Base-by-base conservation (phyloP, 2,888 invertebrate genomes). In the Aquatica leii region DNA sequence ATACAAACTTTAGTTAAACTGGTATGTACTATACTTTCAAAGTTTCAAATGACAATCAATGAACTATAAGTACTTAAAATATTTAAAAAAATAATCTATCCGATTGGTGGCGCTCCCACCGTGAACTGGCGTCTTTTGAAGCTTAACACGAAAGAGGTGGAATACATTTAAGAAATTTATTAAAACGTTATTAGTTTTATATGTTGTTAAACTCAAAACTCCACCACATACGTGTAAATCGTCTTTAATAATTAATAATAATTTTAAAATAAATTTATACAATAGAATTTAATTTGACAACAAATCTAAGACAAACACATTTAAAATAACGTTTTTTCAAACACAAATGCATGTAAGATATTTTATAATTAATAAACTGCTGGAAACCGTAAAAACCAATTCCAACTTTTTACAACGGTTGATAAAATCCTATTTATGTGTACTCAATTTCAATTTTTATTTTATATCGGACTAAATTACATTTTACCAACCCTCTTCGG, bases 71-170 rank as follows among this genome's bases (percentile, higher is more conserved):
- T n/a, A n/a, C n/a, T n/a, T n/a, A n/a, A n/a, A n/a, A n/a, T n/a
- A n/a, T n/a, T n/a, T n/a, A n/a, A n/a, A n/a, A n/a, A n/a, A n/a
- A n/a, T n/a, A n/a, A n/a, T n/a, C n/a, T n/a, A 59, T 52, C 66
- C 67, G 69, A 56, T 64, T 66, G 48, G 70, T 72, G 71, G 71
- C 71, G 73, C 68, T 70, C 70, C 68, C 69, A 69, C 65, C 65
- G 54, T 63, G 59, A 58, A 40, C 24, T 53, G 63, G 64, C 67
- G 62, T 56, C 60, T 67, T 59, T 55, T 66, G 24, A 64, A 71
- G 70, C 64, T 65, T 60, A 61, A 73, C 73, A 73, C 56, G 70
- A 67, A 73, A 72, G 69, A 71, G 71, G 73, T 71, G 71, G 73
- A 73, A 73, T 71, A 65, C 49, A 64, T 70, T 68, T 58, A 49